A percentile compares a stretch with the other conserved stretches of the same genome.
These are phyloP conservation scores for Tragulus kanchil DNA, from an alignment of 2,113 vertebrate species.

Conservation along the genomic window DNA sequence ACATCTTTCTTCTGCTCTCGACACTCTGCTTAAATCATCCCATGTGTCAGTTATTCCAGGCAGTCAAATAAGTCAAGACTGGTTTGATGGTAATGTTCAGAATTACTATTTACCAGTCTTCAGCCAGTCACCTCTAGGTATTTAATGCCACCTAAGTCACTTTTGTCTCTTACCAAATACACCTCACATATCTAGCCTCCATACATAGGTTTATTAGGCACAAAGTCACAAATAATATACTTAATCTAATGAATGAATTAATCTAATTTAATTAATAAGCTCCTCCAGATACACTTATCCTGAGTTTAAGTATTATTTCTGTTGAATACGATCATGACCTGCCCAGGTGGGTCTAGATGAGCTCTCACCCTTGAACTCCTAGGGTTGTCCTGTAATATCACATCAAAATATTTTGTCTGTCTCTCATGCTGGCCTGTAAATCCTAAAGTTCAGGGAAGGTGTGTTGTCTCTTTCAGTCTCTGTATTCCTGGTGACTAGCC, in stretches of 20 bases:
- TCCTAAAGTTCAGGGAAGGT: neutral
- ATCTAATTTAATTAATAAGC: neutral
- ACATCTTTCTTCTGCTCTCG: neutral
- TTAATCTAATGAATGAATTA: neutral
- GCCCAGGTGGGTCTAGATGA: neutral
- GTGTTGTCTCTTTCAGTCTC: neutral
- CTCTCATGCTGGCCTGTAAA: neutral
- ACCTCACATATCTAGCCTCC: neutral
- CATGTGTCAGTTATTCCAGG: neutral
- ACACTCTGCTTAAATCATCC: slow-evolving; percentile 1
- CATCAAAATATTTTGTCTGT: neutral
- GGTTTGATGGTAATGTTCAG: neutral
- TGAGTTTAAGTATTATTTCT: neutral
- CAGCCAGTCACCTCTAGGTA: neutral
- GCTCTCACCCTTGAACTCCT: neutral
- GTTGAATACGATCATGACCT: neutral
- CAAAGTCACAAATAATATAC: too few species aligned
- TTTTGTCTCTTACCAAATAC: neutral
- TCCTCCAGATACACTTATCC: neutral
- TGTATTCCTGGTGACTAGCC: neutral
- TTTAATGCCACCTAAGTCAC: neutral
- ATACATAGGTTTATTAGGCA: too few species aligned
- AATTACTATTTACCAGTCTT: neutral
- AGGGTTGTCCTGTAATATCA: neutral
- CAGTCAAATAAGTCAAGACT: neutral